phyloP scores from a whole-genome alignment of 2,113 vertebrate genomes.

The Telmatochromis sp. region DNA sequence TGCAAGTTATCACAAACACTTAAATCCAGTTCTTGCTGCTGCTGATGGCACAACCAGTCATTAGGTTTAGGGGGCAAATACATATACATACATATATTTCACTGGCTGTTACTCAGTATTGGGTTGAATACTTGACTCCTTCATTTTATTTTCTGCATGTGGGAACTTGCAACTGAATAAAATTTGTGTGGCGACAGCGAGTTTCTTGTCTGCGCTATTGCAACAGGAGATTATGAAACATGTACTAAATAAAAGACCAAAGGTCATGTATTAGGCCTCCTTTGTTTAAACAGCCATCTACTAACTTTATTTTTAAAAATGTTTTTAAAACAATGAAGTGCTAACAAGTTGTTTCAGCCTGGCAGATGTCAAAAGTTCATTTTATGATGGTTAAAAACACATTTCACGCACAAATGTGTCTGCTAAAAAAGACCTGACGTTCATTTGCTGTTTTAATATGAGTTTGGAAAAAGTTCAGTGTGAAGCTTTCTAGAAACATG shows the following conservation, averaged over 20 bases:
- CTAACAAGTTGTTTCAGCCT: background rate
- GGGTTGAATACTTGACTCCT: rapidly evolving
- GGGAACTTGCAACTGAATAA: background rate
- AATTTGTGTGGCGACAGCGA: rapidly evolving
- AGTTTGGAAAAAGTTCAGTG: rapidly evolving
- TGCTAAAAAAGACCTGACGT: rapidly evolving
- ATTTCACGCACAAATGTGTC: rapidly evolving
- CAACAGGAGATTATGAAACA: background rate
- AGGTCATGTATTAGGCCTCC: rapidly evolving
- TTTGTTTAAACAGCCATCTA: background rate
- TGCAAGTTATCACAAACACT: background rate
- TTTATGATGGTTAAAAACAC: background rate
- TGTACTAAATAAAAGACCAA: background rate
- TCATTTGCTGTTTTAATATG: background rate
- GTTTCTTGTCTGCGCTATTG: background rate
- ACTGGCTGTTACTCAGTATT: background rate
- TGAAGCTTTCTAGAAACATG: background rate
- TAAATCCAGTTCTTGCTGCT: background rate
- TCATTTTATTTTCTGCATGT: background rate
- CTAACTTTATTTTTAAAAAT: background rate
- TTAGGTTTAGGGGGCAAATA: background rate
- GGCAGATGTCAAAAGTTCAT: rapidly evolving
- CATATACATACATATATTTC: background rate
- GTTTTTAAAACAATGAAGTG: background rate
- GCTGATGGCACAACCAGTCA: rapidly evolving